These are phyloP conservation scores for Smittia sp. DNA, from an alignment of 2,888 invertebrate genomes.

Conservation along the genomic window DNA sequence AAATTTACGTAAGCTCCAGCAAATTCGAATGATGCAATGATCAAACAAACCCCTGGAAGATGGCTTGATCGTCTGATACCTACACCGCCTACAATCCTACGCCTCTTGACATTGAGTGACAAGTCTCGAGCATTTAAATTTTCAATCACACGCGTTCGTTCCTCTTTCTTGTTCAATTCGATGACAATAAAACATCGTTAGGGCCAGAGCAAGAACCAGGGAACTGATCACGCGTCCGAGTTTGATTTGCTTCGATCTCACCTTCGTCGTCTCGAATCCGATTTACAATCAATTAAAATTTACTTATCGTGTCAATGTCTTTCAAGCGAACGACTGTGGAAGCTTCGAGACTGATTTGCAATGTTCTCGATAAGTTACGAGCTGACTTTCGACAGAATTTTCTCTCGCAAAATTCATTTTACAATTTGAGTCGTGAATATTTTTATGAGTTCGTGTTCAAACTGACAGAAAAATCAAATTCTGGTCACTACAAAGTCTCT, in stretches of 20 bases:
- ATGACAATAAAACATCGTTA: background rate
- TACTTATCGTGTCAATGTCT: background rate
- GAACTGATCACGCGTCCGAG: background rate
- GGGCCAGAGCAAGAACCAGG: background rate
- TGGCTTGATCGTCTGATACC: background rate
- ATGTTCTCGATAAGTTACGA: too few species aligned
- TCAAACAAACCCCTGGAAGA: background rate
- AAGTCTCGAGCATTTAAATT: slow-evolving; percentile 22
- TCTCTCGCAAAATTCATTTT: too few species aligned
- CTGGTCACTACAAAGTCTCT: too few species aligned
- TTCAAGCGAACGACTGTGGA: too few species aligned
- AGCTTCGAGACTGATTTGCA: too few species aligned
- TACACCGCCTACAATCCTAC: background rate
- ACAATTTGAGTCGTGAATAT: too few species aligned
- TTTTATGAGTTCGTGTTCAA: too few species aligned
- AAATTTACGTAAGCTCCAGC: too few species aligned
- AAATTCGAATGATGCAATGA: too few species aligned
- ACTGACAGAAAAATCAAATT: too few species aligned
- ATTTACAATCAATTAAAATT: background rate
- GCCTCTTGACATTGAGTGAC: slow-evolving; percentile 28
- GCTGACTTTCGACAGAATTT: too few species aligned
- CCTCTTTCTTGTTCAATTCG: background rate
- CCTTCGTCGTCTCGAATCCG: slow-evolving; percentile 7
- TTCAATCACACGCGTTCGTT: background rate
- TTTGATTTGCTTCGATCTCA: slow-evolving; percentile 8